These are phyloP conservation scores for Stratiolaelaps scimitus DNA, from an alignment of 1,140 invertebrate species.

Conservation along the genomic window DNA sequence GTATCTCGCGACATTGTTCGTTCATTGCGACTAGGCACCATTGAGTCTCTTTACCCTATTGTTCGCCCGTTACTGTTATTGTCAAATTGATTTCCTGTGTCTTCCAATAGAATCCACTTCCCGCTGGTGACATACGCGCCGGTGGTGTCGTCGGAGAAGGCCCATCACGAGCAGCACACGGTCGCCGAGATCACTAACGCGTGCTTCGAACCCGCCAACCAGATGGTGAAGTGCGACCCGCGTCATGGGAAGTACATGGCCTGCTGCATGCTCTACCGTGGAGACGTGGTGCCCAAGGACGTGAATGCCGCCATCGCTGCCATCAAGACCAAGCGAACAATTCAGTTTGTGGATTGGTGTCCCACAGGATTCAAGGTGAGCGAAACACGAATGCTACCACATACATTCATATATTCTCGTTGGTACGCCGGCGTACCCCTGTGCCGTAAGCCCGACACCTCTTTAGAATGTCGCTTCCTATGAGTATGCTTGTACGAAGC, in stretches of 20 bases:
- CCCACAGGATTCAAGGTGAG: slow-evolving; percentile 58
- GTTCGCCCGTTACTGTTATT: too few species aligned
- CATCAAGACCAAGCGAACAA: slow-evolving; percentile 66
- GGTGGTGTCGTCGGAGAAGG: slow-evolving; percentile 57
- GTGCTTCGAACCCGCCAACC: slow-evolving; percentile 66
- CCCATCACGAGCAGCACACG: slow-evolving; percentile 58
- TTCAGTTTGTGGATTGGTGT: slow-evolving; percentile 68
- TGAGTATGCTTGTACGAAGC: too few species aligned
- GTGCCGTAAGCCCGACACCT: too few species aligned
- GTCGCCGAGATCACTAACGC: slow-evolving; percentile 66
- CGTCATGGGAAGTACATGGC: slow-evolving; percentile 53
- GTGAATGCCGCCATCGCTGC: slow-evolving; percentile 71
- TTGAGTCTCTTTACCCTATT: too few species aligned
- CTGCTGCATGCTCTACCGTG: slow-evolving; percentile 67
- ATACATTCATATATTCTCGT: too few species aligned
- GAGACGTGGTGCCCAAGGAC: slow-evolving; percentile 65
- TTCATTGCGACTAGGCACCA: too few species aligned
- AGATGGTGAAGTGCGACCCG: slow-evolving; percentile 60
- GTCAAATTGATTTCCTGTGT: too few species aligned
- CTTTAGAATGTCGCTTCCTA: too few species aligned
- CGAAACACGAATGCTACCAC: slow-evolving; percentile 4
- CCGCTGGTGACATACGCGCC: slow-evolving; percentile 63
- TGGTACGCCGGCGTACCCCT: too few species aligned
- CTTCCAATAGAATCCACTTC: slow-evolving; percentile 47
- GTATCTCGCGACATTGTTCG: too few species aligned